Evolutionary conservation across 2,113 vertebrate species (phyloP).

Genomic region (Xenopus borealis): DNA sequence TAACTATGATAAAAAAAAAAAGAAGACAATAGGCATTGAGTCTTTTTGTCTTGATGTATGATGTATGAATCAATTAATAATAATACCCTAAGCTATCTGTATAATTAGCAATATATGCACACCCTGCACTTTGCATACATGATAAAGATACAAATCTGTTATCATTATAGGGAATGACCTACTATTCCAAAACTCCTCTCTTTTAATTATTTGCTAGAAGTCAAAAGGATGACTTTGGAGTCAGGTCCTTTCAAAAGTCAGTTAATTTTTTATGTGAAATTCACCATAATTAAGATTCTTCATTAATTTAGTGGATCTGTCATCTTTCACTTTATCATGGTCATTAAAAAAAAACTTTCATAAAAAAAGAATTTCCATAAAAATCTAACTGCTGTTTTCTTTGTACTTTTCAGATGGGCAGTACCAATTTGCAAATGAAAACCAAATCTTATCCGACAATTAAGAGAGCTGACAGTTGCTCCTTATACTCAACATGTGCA

Average conservation of each 20-base stretch:
- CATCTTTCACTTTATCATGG: not conserved
- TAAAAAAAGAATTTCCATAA: not conserved
- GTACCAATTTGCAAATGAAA: no score
- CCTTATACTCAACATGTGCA: no score
- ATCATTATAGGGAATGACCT: constrained; percentile 40
- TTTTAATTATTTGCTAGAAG: constrained; percentile 40
- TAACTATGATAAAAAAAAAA: constrained; percentile 3
- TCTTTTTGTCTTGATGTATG: constrained; percentile 41
- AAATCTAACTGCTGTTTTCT: no score
- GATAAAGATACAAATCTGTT: constrained; percentile 39
- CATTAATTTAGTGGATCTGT: constrained; percentile 24
- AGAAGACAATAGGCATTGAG: constrained; percentile 18
- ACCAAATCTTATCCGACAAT: no score
- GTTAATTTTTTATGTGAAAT: constrained; percentile 30
- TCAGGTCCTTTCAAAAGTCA: constrained; percentile 24
- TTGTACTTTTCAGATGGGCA: no score
- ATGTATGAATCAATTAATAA: constrained; percentile 46
- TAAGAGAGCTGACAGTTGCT: no score
- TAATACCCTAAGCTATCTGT: constrained; percentile 22
- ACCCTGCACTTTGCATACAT: constrained; percentile 44
- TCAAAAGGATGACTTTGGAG: constrained; percentile 39
- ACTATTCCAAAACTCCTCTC: constrained; percentile 12
- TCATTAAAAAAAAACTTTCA: not conserved
- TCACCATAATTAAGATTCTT: constrained; percentile 31
- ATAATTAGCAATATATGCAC: constrained; percentile 45